Base-by-base conservation (phyloP, 2,797 vertebrate species). In the Artibeus jamaicensis region DNA sequence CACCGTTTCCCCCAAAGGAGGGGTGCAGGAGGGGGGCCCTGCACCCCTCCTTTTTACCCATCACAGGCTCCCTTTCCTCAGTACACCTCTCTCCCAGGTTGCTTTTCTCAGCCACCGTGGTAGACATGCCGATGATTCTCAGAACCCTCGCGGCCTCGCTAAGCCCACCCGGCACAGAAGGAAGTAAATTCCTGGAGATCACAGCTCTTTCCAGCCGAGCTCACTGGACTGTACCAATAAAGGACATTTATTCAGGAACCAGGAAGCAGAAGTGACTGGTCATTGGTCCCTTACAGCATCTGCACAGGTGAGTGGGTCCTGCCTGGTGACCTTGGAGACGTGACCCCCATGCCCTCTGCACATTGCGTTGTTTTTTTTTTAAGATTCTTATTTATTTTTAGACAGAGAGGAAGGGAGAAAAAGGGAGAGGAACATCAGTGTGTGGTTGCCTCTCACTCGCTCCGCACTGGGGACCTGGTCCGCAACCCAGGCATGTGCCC, bases 1-100 rank as follows among this genome's bases (percentile, higher is more conserved):
- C 2, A 1, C 57, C 26, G 14, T 14, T 12, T 14, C 44, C 8
- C n/a, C n/a, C n/a, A n/a, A n/a, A n/a, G n/a, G n/a, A n/a, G n/a
- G n/a, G n/a, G n/a, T n/a, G n/a, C n/a, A n/a, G n/a, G n/a, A n/a
- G n/a, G n/a, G n/a, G 44, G 44, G 44, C 44, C 44, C 44, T 44
- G 62, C 42, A 32, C 84, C 15, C 15, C 59, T 48, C 37, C 12
- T 55, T 34, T 86, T 65, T n/a, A 50, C 16, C 24, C n/a, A 55
- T 44, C 71, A 5, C 70, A 26, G 44, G 32, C 53, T 76, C 76
- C 7, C 22, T 34, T 65, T 87, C n/a, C 62, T 83, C 48, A 79
- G 73, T 34, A 44, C 12, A 16, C 34, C 18, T 4, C 53, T 57
- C 76, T 78, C 18, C 59, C 18, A 65, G 46, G 29, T 1, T 50